A percentile compares a stretch with the other conserved stretches of the same genome.
Evolutionary conservation across 2,888 invertebrate genomes (phyloP).

Genomic region (Latrodectus elegans): DNA sequence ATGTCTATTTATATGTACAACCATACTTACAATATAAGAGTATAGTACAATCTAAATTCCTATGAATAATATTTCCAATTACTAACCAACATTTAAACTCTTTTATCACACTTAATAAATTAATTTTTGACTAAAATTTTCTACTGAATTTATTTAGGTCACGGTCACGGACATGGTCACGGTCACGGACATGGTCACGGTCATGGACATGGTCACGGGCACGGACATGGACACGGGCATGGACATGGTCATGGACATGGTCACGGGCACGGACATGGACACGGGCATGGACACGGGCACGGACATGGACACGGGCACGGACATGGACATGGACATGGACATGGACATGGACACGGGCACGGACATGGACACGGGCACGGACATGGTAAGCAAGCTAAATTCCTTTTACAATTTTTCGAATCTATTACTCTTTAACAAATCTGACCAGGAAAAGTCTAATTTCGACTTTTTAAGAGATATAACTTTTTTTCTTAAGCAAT

Average conservation of each 20-base stretch:
- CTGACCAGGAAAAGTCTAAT: no score
- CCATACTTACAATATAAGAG: no score
- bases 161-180: constrained; percentile 10
- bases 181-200: no score
- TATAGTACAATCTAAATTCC: no score
- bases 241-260: constrained; percentile 37
- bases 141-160: background rate
- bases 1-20: no score
- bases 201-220: constrained; percentile 1
- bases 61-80: no score
- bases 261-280: constrained; percentile 21
- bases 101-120: no score
- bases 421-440: no score
- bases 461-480: no score
- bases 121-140: background rate
- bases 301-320: constrained; percentile 1
- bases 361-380: constrained; percentile 33
- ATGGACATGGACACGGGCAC: constrained; percentile 31
- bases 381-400: constrained; percentile 1
- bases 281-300: constrained; percentile 21
- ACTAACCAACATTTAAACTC: no score
- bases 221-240: constrained; percentile 22
- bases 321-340: constrained; percentile 29
- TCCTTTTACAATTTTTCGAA: background rate
- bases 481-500: no score